phyloP scores from a whole-genome alignment of 1,140 invertebrate species.

The Pogonus chalceus region DNA sequence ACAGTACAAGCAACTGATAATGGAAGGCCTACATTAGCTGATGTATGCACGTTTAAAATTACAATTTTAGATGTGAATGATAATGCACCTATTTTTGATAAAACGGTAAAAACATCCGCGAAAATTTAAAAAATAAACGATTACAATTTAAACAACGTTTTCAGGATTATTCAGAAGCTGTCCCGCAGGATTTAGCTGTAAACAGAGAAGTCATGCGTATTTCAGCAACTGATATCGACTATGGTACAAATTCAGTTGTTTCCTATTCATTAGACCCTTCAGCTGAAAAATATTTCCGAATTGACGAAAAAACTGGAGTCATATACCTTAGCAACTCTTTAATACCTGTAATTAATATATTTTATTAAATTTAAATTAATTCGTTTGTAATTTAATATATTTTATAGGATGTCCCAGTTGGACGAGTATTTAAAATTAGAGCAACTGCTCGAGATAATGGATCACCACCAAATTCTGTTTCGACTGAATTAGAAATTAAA shows the following conservation, averaged over 20 bases:
- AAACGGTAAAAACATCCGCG: conserved; percentile 38
- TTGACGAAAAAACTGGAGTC: conserved; percentile 66
- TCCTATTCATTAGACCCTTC: conserved; percentile 36
- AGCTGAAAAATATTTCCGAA: conserved; percentile 63
- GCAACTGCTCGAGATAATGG: conserved; percentile 71
- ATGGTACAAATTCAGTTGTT: conserved; percentile 73
- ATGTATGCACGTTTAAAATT: conserved; percentile 80
- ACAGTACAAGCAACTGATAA: conserved; percentile 77
- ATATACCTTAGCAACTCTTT: conserved; percentile 58
- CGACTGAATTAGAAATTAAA: conserved; percentile 65
- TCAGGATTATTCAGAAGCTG: conserved; percentile 61
- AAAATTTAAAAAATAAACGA: neutral
- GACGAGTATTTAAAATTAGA: conserved; percentile 58
- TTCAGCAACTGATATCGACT: conserved; percentile 79
- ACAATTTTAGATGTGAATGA: conserved; percentile 81
- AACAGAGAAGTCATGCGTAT: conserved; percentile 74
- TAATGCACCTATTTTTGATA: conserved; percentile 76
- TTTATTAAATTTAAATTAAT: neutral
- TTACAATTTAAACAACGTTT: conserved; percentile 18
- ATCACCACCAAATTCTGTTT: conserved; percentile 44
- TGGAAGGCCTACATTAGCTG: conserved; percentile 70
- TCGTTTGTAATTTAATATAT: conserved; percentile 5
- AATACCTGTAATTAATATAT: conserved; percentile 50
- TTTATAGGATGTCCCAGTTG: conserved; percentile 34
- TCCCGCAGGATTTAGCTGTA: conserved; percentile 58